These are phyloP conservation scores for Macrotis lagotis DNA, from an alignment of 2,113 vertebrate species.

Conservation along the genomic window DNA sequence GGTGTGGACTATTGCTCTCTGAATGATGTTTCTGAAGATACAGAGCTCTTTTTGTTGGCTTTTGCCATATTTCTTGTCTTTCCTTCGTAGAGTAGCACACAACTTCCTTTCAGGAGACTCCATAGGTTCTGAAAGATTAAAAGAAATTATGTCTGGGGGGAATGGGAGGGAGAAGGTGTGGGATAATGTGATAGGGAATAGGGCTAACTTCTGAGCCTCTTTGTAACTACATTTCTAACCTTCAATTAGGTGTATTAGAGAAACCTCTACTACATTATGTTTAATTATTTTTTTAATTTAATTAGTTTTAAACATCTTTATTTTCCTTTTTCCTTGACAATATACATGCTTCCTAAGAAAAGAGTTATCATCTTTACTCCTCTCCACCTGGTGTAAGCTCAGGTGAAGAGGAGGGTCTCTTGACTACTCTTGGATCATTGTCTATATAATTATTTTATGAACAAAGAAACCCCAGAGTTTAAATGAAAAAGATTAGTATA, in stretches of 20 bases:
- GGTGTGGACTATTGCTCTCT: neutral
- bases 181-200: neutral
- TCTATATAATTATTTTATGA: neutral
- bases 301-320: neutral
- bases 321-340: constrained; percentile 17
- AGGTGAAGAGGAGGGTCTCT: neutral
- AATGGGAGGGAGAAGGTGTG: neutral
- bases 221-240: neutral
- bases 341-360: constrained; percentile 32
- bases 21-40: neutral
- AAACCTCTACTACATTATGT: constrained; percentile 1
- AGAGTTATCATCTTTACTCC: neutral
- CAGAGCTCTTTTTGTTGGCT: neutral
- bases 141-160: neutral
- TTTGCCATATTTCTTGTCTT: neutral
- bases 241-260: neutral
- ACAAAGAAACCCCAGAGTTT: neutral
- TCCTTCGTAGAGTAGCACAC: neutral
- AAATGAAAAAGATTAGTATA: neutral
- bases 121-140: constrained; percentile 17
- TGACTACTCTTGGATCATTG: neutral
- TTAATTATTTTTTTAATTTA: no score
- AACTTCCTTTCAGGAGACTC: neutral
- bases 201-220: neutral
- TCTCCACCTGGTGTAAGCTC: constrained; percentile 40